Evolutionary conservation across 2,113 vertebrate species (phyloP).

Genomic region (Nothobranchius kuhntae): DNA sequence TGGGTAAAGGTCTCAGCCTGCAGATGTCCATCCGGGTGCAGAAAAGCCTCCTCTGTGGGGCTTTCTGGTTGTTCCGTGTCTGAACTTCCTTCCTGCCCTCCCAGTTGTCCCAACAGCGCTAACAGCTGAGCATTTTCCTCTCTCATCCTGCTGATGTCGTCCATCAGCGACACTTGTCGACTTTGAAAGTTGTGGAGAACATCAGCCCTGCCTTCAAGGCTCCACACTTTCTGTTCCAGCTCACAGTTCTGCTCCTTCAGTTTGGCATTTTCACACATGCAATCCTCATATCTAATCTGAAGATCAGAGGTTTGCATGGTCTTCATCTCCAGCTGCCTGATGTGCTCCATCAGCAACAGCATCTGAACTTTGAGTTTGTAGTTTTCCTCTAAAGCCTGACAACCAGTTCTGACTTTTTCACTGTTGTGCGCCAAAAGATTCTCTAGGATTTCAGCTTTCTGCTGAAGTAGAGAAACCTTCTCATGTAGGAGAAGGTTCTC

Average conservation of each 20-base stretch:
- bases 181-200: conserved; percentile 32
- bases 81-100: conserved; percentile 30
- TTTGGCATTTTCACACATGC: conserved; percentile 50
- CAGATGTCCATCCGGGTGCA: conserved; percentile 49
- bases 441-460: conserved; percentile 69
- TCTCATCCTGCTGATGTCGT: conserved; percentile 42
- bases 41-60: conserved; percentile 37
- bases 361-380: conserved; percentile 66
- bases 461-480: conserved; percentile 74
- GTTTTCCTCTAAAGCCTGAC: conserved; percentile 69
- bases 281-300: conserved; percentile 56
- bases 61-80: neutral
- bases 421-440: conserved; percentile 49
- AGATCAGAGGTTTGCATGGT: conserved; percentile 37
- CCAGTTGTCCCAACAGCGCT: conserved; percentile 37
- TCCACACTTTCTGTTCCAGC: conserved; percentile 57
- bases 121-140: conserved; percentile 57
- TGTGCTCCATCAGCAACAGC: conserved; percentile 53
- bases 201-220: neutral
- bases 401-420: conserved; percentile 53
- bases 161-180: conserved; percentile 42
- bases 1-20: conserved; percentile 44
- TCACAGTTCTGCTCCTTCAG: conserved; percentile 59
- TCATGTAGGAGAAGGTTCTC: conserved; percentile 74
- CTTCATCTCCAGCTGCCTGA: conserved; percentile 60